Conservation (phyloP, 2,888 invertebrate species). For the Horisme vitalbata region DNA sequence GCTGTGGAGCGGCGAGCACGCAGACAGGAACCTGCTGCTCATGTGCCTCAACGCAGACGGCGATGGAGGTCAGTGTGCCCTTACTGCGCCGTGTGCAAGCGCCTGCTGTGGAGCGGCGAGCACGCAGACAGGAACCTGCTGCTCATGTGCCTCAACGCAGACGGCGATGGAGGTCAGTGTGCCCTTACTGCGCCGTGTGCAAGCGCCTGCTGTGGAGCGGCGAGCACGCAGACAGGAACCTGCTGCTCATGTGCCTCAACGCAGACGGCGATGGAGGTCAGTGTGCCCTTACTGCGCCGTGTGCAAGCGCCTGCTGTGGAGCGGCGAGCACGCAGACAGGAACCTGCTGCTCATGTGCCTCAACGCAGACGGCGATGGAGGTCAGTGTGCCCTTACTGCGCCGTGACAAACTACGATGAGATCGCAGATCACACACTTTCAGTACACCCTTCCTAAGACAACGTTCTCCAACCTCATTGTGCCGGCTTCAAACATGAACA, state of each 20-base stretch:
- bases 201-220: slow-evolving; percentile 57
- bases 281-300: not conserved
- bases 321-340: too few species aligned
- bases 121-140: slow-evolving; percentile 30
- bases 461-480: too few species aligned
- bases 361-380: too few species aligned
- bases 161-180: slow-evolving; percentile 34
- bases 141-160: slow-evolving; percentile 35
- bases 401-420: too few species aligned
- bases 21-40: slow-evolving; percentile 33
- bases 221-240: slow-evolving; percentile 7
- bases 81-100: too few species aligned
- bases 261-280: slow-evolving; percentile 35
- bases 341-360: too few species aligned
- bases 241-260: slow-evolving; percentile 40
- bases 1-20: slow-evolving; percentile 47
- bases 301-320: too few species aligned
- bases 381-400: too few species aligned
- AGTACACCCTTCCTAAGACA: too few species aligned
- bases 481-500: too few species aligned
- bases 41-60: slow-evolving; percentile 35
- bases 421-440: too few species aligned
- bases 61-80: slow-evolving; percentile 35
- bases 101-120: slow-evolving; percentile 58
- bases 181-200: too few species aligned